These are phyloP conservation scores for Drosophila incognita DNA, from an alignment of 2,888 invertebrate genomes.

Conservation along the genomic window DNA sequence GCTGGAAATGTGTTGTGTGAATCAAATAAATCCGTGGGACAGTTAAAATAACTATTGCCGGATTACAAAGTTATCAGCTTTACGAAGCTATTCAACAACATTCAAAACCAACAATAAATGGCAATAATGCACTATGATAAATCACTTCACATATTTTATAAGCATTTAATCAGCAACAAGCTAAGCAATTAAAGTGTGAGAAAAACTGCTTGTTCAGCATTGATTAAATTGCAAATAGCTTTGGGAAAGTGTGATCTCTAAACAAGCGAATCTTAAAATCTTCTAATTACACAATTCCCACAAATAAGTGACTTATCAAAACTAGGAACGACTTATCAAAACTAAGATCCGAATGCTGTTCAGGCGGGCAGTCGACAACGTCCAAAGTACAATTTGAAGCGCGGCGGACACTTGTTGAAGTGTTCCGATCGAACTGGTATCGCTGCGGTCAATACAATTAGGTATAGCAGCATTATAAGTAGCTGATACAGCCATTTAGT, in stretches of 20 bases:
- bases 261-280: constrained; percentile 26
- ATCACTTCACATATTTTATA: not conserved
- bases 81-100: not conserved
- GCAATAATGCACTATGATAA: not conserved
- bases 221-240: constrained; percentile 24
- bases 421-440: not conserved
- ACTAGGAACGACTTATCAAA: not conserved
- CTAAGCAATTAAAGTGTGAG: not conserved
- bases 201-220: constrained; percentile 14
- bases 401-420: constrained; percentile 24
- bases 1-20: not conserved
- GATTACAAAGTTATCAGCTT: not conserved
- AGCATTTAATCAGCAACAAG: not conserved
- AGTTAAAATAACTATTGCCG: not conserved
- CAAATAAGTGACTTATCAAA: constrained; percentile 6
- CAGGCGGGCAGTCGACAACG: constrained; percentile 58
- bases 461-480: constrained; percentile 22
- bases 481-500: constrained; percentile 22
- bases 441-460: constrained; percentile 16
- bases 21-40: not conserved
- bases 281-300: not conserved
- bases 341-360: not conserved
- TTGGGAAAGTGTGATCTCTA: constrained; percentile 11
- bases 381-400: constrained; percentile 43
- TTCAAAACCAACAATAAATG: not conserved